Evolutionary conservation across 2,797 vertebrate genomes (phyloP).

Genomic region (Pteronotus mesoamericanus): DNA sequence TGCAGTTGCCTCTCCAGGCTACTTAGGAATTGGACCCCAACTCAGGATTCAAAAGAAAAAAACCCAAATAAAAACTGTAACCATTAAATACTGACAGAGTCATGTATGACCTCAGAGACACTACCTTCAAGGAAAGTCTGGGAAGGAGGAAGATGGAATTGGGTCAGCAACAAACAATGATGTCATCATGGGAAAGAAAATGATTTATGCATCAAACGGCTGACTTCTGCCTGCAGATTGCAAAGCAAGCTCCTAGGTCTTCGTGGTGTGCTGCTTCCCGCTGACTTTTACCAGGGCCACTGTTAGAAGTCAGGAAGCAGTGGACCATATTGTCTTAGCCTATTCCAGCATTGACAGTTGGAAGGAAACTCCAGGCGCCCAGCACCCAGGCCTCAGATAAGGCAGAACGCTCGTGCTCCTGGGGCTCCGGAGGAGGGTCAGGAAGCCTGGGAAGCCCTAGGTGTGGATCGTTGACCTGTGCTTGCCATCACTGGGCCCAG

Average conservation of each 20-base stretch:
- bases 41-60: background rate
- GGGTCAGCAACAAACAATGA: background rate
- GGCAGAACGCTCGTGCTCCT: background rate
- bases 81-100: background rate
- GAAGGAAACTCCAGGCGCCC: background rate
- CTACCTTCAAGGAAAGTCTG: background rate
- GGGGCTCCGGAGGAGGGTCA: fast-evolving
- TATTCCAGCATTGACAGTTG: fast-evolving
- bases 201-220: background rate
- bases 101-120: background rate
- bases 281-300: background rate
- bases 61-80: background rate
- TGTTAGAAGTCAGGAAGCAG: background rate
- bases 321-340: background rate
- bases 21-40: background rate
- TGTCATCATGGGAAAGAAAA: background rate
- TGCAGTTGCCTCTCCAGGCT: background rate
- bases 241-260: background rate
- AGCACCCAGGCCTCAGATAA: background rate
- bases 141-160: background rate
- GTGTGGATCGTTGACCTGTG: background rate
- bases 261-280: background rate
- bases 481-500: background rate
- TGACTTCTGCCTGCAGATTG: background rate
- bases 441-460: background rate